Evolutionary conservation across 2,888 invertebrate genomes (phyloP), one percentile per base, ranked within the genome.

Genomic region (Pimpla rufipes): DNA sequence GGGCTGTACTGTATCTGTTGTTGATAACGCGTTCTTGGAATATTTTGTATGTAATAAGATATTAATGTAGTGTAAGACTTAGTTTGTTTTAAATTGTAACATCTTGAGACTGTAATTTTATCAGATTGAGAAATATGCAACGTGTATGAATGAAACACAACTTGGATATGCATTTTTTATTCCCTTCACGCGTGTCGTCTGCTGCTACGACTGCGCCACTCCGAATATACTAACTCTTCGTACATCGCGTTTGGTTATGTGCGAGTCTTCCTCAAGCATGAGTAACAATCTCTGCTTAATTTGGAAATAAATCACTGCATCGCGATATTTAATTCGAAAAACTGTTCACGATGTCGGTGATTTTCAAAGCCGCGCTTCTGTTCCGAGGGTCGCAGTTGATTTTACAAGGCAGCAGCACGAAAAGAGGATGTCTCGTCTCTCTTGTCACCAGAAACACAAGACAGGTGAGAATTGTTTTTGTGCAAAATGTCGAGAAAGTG

Each of bases 331-430:
- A 57, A 40, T 37, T 4, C 11, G n/a, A 6, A 16, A 59, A 50
- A 13, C 13, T 0, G 8, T n/a, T 47, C 23, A 45, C 21, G 7
- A 85, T 85, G 85, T 66, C 81, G 16, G 18, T 81, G 1, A 35
- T 85, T 29, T 52, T 79, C 42, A 81, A 79, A 79, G 81, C 68
- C 2, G 67, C 62, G 21, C 18, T 81, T n/a, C 62, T 85, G 16
- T 11, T 18, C 8, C 80, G 57, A 10, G 76, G 79, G 16, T 50
- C 68, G 64, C 79, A 59, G 10, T 74, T 66, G 11, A 45, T 64
- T 23, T 29, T 45, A 18, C 67, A 47, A 52, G n/a, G 55, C 37
- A 66, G 21, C 16, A 40, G 50, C 64, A 47, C 52, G 0, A 83
- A 73, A 5, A 76, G n/a, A 71, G 6, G 62, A 18, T 18, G 45